A percentile compares a stretch with the other conserved stretches of the same genome.
Conservation (phyloP, 2,888 invertebrate species). For the Flexamia atlantica region DNA sequence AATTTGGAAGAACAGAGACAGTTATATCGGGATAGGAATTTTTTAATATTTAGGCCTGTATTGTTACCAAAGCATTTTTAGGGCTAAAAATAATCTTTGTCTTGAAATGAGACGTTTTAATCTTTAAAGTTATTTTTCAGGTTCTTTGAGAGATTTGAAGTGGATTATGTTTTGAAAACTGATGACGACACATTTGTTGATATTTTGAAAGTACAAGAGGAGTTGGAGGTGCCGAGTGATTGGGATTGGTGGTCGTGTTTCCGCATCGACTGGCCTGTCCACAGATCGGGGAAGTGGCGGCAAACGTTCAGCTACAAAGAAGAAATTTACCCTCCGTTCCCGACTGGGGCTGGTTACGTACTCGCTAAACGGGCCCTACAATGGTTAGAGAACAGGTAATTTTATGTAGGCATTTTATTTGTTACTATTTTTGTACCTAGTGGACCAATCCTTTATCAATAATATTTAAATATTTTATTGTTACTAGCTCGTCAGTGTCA, state of each 20-base stretch:
- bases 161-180: constrained; percentile 69
- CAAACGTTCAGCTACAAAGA: constrained; percentile 66
- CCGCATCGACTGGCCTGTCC: constrained; percentile 69
- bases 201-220: constrained; percentile 66
- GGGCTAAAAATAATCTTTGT: too few species aligned
- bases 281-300: constrained; percentile 70
- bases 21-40: too few species aligned
- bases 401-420: too few species aligned
- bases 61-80: too few species aligned
- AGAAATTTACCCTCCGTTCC: constrained; percentile 70
- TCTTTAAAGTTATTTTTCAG: too few species aligned
- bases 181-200: constrained; percentile 71
- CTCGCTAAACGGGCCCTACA: constrained; percentile 65
- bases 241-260: constrained; percentile 71
- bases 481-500: too few species aligned
- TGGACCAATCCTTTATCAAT: too few species aligned
- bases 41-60: too few species aligned
- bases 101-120: too few species aligned
- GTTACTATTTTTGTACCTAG: too few species aligned
- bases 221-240: constrained; percentile 59
- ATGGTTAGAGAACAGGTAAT: constrained; percentile 43
- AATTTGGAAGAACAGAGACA: too few species aligned
- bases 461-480: too few species aligned
- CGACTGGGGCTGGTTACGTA: constrained; percentile 71
- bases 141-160: constrained; percentile 46